Conservation (phyloP, 2,113 vertebrate species). For the Malurus melanocephalus region DNA sequence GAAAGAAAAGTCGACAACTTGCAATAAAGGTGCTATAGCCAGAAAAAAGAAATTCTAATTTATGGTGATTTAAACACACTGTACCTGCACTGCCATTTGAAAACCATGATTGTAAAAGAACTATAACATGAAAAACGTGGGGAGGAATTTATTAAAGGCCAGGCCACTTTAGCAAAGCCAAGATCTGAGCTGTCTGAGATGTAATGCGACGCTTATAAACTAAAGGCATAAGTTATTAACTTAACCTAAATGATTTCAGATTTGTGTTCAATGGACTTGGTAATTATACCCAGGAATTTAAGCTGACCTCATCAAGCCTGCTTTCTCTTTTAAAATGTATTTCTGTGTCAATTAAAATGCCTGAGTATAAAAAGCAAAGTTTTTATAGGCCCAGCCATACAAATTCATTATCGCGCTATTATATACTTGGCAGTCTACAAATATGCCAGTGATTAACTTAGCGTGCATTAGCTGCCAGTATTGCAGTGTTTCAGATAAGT, state of each 20-base stretch:
- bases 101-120: slow-evolving; percentile 55
- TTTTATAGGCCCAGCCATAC: slow-evolving; percentile 61
- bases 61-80: slow-evolving; percentile 57
- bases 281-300: slow-evolving; percentile 64
- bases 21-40: slow-evolving; percentile 42
- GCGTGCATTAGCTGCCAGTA: slow-evolving; percentile 36
- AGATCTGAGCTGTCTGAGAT: slow-evolving; percentile 60
- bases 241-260: slow-evolving; percentile 69
- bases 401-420: slow-evolving; percentile 60
- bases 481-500: slow-evolving; percentile 42
- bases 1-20: slow-evolving; percentile 34
- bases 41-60: slow-evolving; percentile 38
- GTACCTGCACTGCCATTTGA: slow-evolving; percentile 53
- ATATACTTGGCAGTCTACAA: slow-evolving; percentile 61
- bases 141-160: slow-evolving; percentile 65
- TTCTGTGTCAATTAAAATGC: slow-evolving; percentile 68
- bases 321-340: slow-evolving; percentile 68
- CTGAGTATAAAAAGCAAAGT: slow-evolving; percentile 63
- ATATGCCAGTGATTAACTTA: slow-evolving; percentile 53
- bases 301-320: slow-evolving; percentile 66
- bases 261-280: slow-evolving; percentile 63
- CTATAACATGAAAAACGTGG: slow-evolving; percentile 57
- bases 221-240: slow-evolving; percentile 63
- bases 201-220: slow-evolving; percentile 61
- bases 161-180: slow-evolving; percentile 50